phyloP scores from a whole-genome alignment of 2,797 vertebrate genomes.

The Galago senegalensis region DNA sequence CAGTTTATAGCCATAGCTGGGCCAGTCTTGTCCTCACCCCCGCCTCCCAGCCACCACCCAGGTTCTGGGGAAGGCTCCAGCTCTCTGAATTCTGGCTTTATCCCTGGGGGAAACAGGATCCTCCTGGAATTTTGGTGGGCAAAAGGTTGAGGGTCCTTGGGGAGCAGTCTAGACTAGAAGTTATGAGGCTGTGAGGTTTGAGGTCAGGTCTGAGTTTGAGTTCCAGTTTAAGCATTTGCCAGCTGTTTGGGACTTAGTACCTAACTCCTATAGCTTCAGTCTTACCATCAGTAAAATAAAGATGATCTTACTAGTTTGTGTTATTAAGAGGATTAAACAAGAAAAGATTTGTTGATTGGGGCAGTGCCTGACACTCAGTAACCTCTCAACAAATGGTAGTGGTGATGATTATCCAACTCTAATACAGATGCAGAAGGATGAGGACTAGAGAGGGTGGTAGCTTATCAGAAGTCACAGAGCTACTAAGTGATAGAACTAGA shows the following conservation, averaged over 20 bases:
- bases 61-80: background rate
- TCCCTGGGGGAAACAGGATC: background rate
- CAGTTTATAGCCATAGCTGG: background rate
- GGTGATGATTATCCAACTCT: background rate
- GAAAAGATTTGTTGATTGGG: background rate
- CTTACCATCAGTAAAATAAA: background rate
- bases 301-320: background rate
- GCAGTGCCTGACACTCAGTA: background rate
- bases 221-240: background rate
- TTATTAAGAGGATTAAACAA: background rate
- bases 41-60: background rate
- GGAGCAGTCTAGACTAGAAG: background rate
- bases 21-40: background rate
- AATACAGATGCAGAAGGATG: background rate
- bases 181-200: background rate
- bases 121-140: background rate
- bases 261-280: background rate
- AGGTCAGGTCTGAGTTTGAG: background rate
- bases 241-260: background rate
- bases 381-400: background rate
- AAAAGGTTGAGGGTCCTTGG: background rate
- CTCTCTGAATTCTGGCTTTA: background rate
- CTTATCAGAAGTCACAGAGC: background rate
- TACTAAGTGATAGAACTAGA: background rate
- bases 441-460: background rate